Percentiles rank a stretch among this genome's conserved stretches.
phyloP scores from a whole-genome alignment of 53 echinoderm and acorn worm species.

The Temnopleurus reevesii region DNA sequence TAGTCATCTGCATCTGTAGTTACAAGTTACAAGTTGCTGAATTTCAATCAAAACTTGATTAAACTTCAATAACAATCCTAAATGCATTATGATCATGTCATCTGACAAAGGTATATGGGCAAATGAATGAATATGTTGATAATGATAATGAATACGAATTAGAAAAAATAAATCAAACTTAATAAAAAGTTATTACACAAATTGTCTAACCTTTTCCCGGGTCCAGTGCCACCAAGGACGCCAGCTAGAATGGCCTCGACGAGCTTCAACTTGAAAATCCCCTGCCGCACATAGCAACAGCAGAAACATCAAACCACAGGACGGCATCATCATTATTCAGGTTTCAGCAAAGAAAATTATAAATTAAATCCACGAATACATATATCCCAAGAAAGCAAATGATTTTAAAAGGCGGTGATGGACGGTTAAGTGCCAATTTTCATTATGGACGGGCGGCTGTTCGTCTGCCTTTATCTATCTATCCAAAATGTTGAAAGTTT shows the following conservation, averaged over 20 bases:
- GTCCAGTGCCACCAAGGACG: constrained; percentile 29
- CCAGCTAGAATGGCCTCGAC: background rate
- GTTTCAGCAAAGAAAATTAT: background rate
- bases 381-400: background rate
- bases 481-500: background rate
- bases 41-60: no score
- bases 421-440: background rate
- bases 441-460: background rate
- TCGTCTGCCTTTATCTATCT: background rate
- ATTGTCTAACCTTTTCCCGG: background rate
- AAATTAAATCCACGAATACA: background rate
- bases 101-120: no score
- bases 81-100: no score
- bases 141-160: background rate
- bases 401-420: background rate
- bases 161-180: background rate
- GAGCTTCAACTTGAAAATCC: background rate
- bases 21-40: no score
- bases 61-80: no score
- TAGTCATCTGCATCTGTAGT: no score
- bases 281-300: background rate
- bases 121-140: background rate
- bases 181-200: background rate
- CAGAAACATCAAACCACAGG: background rate
- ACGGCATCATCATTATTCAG: constrained; percentile 25